Percentiles rank a stretch among this genome's conserved stretches.
These are phyloP conservation scores for Hystrix cristata DNA, from an alignment of 2,113 vertebrate genomes.

Conservation along the genomic window DNA sequence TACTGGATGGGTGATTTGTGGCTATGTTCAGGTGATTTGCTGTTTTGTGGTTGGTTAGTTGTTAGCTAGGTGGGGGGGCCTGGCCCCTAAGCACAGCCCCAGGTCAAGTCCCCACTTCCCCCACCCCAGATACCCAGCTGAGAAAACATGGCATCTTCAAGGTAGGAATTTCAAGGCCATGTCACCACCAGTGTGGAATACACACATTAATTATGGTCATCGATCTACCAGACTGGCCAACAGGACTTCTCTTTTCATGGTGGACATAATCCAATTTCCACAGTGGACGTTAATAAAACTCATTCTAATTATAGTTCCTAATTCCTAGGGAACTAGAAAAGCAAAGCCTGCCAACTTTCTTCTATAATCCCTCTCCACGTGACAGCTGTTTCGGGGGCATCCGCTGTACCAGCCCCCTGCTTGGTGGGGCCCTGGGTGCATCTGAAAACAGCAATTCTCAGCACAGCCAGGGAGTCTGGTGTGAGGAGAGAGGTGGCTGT, in stretches of 20 bases:
- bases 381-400: not conserved
- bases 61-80: not conserved
- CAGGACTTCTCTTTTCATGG: constrained; percentile 3
- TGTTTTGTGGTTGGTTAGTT: not conserved
- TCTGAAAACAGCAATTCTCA: not conserved
- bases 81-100: not conserved
- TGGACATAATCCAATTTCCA: not conserved
- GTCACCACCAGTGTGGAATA: not conserved
- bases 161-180: not conserved
- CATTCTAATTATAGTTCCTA: not conserved
- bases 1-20: not conserved
- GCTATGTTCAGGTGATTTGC: not conserved
- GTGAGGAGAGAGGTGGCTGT: rapidly evolving
- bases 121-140: not conserved
- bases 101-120: not conserved
- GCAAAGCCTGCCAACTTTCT: not conserved
- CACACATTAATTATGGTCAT: not conserved
- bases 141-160: not conserved
- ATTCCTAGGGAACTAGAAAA: constrained; percentile 40
- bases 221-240: not conserved
- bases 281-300: not conserved
- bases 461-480: not conserved
- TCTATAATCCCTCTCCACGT: not conserved
- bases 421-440: not conserved
- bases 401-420: not conserved